Conservation (phyloP, 2,888 invertebrate genomes). For the Mesopsocus fuscifrons region DNA sequence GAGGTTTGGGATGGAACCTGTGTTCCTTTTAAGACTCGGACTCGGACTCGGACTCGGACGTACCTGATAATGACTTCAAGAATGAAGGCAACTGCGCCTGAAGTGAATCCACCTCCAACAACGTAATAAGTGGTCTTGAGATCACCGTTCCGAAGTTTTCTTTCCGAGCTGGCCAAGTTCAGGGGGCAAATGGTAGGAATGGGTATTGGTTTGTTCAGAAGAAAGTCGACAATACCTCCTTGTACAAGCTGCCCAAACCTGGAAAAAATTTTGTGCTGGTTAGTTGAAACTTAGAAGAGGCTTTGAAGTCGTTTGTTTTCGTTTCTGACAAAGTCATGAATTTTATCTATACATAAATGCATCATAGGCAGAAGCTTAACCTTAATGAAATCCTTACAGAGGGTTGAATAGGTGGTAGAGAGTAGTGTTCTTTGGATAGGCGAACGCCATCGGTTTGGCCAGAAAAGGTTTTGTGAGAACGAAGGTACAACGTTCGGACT, state of each 20-base stretch:
- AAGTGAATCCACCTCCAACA: slow-evolving; percentile 45
- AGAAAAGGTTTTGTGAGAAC: slow-evolving; percentile 52
- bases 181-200: slow-evolving; percentile 62
- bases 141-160: slow-evolving; percentile 55
- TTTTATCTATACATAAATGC: no score
- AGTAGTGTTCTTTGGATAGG: slow-evolving; percentile 41
- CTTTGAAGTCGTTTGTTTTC: no score
- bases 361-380: no score
- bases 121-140: slow-evolving; percentile 62
- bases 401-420: slow-evolving; percentile 42
- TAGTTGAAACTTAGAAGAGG: not conserved
- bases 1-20: no score
- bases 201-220: slow-evolving; percentile 42
- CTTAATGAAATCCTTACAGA: slow-evolving; percentile 49
- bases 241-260: slow-evolving; percentile 51
- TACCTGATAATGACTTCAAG: slow-evolving; percentile 32
- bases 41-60: no score
- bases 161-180: slow-evolving; percentile 59
- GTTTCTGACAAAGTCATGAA: not conserved
- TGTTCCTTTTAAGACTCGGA: no score
- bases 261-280: slow-evolving; percentile 20
- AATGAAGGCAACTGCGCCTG: slow-evolving; percentile 42
- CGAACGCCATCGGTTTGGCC: slow-evolving; percentile 47
- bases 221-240: slow-evolving; percentile 52
- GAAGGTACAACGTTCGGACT: slow-evolving; percentile 50